These are phyloP conservation scores for Pitangus sulphuratus DNA, from an alignment of 2,797 vertebrate species.

Conservation along the genomic window DNA sequence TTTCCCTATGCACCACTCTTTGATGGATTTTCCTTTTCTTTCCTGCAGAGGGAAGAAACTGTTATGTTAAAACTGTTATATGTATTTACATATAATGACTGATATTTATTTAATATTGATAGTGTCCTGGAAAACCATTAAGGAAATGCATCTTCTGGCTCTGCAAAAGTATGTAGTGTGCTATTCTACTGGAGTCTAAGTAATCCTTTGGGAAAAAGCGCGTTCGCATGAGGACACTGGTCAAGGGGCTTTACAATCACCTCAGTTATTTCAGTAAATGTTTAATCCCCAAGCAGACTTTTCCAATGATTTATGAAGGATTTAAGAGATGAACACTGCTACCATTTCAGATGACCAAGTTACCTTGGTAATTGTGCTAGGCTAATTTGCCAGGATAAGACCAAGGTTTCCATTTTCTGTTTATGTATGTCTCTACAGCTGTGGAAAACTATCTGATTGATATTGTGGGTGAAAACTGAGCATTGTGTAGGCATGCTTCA, in stretches of 20 bases:
- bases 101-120: constrained; percentile 28
- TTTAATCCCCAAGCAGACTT: background rate
- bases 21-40: constrained; percentile 78
- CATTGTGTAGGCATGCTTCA: background rate
- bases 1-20: constrained; percentile 63
- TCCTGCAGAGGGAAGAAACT: constrained; percentile 52
- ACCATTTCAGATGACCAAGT: background rate
- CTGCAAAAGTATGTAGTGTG: background rate
- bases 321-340: background rate
- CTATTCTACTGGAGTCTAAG: background rate
- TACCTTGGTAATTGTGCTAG: background rate
- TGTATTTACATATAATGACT: constrained; percentile 58
- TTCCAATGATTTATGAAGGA: background rate
- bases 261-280: constrained; percentile 5
- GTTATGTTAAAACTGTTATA: constrained; percentile 56
- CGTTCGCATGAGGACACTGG: constrained; percentile 18
- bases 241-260: background rate
- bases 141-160: constrained; percentile 26
- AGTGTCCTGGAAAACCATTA: constrained; percentile 8
- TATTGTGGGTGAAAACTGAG: background rate
- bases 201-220: background rate
- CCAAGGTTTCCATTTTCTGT: background rate
- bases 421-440: background rate
- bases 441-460: background rate
- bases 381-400: background rate